Evolutionary conservation across 2,888 invertebrate genomes (phyloP), one percentile per base, ranked within the genome.

Genomic region (Ernsta delagoae): DNA sequence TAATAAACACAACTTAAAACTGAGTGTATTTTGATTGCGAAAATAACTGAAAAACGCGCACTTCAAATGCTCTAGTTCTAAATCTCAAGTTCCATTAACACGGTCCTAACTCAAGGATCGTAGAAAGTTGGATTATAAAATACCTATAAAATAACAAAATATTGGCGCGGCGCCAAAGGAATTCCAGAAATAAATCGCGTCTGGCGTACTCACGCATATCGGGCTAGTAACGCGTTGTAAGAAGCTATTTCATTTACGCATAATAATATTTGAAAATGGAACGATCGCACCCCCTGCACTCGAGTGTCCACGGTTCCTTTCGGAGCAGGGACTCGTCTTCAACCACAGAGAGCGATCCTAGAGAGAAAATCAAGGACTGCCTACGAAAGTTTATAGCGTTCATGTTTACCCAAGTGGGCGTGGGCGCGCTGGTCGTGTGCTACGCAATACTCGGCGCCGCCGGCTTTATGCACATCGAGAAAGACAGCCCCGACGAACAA

Each of bases 371-470:
- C 69, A 97, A 97, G 86, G 96, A 97, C 81, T 98, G 97, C 83
- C 96, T 97, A 79, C 94, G 98, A 56, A 97, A 97, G 86, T 94
- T 97, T 77, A 95, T 97, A 69, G 97, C 97, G 6, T 98, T 98
- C 82, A 98, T 98, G 98, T 98, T 97, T 90, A 98, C 98, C 6
- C 98, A 98, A 94, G 96, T 97, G 80, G 98, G 98, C 75, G 98
- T 98, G 45, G 98, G 98, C 68, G 98, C 97, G 7, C 92, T 98
- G 16, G 97, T 98, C 59, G 97, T 98, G 3, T 96, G 97, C 74
- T 98, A 98, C 84, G 97, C 98, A 39, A 96, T 98, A 67, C 95
- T 97, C 41, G 98, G 98, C 0, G 98, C 98, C 0, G 95, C 96
- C 16, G 95, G 96, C 59, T 98, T 98, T 84, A 96, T 95, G 88